These are phyloP conservation scores for Canis aureus DNA, from an alignment of 2,113 vertebrate genomes.

Conservation along the genomic window DNA sequence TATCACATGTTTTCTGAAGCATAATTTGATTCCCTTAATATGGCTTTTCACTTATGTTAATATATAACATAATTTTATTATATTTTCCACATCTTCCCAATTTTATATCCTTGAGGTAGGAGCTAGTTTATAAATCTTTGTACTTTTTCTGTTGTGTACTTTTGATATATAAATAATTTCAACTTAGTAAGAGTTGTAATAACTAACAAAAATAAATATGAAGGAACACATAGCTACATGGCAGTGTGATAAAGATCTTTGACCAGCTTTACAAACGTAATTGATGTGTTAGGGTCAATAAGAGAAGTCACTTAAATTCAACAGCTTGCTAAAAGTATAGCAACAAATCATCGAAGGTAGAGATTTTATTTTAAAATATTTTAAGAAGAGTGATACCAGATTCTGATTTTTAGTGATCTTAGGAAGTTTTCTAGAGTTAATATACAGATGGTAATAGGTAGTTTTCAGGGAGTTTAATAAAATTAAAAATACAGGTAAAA, in stretches of 20 bases:
- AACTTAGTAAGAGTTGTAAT: neutral
- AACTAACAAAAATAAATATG: neutral
- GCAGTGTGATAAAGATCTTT: neutral
- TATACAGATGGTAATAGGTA: neutral
- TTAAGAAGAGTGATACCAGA: neutral
- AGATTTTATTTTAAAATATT: neutral
- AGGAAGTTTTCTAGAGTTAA: neutral
- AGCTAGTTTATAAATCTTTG: neutral
- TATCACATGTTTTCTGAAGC: neutral
- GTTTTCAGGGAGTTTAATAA: neutral
- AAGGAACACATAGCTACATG: neutral
- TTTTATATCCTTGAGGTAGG: neutral
- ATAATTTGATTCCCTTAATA: neutral
- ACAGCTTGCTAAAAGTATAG: neutral
- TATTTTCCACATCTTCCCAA: neutral
- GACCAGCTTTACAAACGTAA: conserved; percentile 14
- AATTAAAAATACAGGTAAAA: neutral
- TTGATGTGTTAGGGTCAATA: neutral
- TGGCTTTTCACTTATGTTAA: neutral
- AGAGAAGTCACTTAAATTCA: neutral
- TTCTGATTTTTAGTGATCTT: neutral
- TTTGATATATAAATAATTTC: neutral
- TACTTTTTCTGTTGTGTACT: neutral
- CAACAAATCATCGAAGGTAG: neutral
- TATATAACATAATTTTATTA: neutral